A percentile compares a stretch with the other conserved stretches of the same genome.
These are phyloP conservation scores for Trissolcus brochymenae DNA, from an alignment of 2,888 invertebrate species.

Conservation along the genomic window DNA sequence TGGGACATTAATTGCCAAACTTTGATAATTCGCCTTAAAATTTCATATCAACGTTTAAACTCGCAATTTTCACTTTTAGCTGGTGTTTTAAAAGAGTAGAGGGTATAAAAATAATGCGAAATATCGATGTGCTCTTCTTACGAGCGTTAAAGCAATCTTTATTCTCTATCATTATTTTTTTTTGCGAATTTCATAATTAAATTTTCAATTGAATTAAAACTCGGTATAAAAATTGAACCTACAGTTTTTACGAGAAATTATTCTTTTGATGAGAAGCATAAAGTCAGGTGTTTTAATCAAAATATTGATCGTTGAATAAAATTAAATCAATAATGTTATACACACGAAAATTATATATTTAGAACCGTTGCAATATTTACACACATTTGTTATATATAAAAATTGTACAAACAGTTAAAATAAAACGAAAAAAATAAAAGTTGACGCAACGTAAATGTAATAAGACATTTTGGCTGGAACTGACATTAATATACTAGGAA, in stretches of 20 bases:
- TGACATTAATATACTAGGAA: constrained; percentile 1
- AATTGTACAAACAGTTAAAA: not conserved
- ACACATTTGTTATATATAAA: not conserved
- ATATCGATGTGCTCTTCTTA: not conserved
- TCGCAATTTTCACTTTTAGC: constrained; percentile 23
- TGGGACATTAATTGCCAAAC: constrained; percentile 28
- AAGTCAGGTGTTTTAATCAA: too few relatives aligned
- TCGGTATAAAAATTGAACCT: too few relatives aligned
- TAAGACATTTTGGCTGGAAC: constrained; percentile 1
- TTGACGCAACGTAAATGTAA: not conserved
- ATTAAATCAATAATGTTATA: too few relatives aligned
- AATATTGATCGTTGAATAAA: too few relatives aligned
- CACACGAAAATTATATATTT: too few relatives aligned
- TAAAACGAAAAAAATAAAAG: not conserved
- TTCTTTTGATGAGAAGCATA: too few relatives aligned
- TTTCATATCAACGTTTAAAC: constrained; percentile 29
- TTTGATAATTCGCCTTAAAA: constrained; percentile 27
- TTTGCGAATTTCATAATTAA: too few relatives aligned
- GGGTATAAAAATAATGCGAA: not conserved
- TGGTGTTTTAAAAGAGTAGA: too few relatives aligned
- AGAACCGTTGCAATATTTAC: too few relatives aligned
- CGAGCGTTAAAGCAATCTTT: not conserved
- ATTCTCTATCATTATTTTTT: too few relatives aligned
- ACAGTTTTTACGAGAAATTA: too few relatives aligned
- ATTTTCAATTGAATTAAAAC: too few relatives aligned